Evolutionary conservation across 2,113 vertebrate genomes (phyloP).

Genomic region (Pelmatolapia mariae): DNA sequence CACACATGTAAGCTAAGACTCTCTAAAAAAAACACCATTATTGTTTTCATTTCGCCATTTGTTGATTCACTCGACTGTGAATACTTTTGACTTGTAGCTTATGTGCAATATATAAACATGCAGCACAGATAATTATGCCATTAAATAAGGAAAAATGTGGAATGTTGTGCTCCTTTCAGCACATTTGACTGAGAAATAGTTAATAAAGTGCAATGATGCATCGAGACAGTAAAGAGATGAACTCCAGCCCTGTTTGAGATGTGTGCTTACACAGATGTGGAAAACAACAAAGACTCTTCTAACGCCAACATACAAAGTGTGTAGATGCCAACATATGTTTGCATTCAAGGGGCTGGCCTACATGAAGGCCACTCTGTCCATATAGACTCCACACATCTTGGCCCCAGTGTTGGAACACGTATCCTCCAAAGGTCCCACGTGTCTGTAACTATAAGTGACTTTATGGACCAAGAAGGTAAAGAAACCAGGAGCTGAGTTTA

Average conservation of each 20-base stretch:
- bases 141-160: not conserved
- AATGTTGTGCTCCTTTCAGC: rapidly evolving
- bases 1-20: too few relatives aligned
- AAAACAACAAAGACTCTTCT: not conserved
- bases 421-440: not conserved
- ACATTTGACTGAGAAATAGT: not conserved
- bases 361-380: not conserved
- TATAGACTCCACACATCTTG: not conserved
- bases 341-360: not conserved
- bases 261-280: not conserved
- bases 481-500: not conserved
- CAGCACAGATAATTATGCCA: not conserved
- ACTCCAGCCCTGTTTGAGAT: not conserved
- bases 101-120: not conserved
- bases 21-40: too few relatives aligned
- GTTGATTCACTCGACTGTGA: not conserved
- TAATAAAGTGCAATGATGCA: not conserved
- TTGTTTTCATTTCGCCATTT: too few relatives aligned
- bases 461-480: not conserved
- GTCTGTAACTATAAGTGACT: not conserved
- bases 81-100: not conserved
- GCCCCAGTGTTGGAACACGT: not conserved
- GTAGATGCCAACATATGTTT: not conserved
- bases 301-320: not conserved
- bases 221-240: not conserved